These are phyloP conservation scores for Sericinus montela DNA, from an alignment of 2,888 invertebrate genomes.

Conservation along the genomic window DNA sequence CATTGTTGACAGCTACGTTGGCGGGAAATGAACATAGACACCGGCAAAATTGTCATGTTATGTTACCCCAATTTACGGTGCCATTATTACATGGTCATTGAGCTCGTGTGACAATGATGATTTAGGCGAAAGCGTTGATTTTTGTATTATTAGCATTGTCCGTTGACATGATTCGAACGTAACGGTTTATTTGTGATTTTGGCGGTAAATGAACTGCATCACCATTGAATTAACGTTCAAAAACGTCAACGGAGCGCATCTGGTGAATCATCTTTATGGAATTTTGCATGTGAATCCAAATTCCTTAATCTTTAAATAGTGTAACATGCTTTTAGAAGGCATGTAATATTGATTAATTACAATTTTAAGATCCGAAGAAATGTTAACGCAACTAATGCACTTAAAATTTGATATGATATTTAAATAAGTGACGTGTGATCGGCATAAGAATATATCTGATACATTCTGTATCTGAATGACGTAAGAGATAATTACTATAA, in stretches of 20 bases:
- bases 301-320: too few relatives aligned
- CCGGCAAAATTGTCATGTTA: constrained; percentile 24
- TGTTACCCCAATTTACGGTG: constrained; percentile 20
- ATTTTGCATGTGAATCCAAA: too few relatives aligned
- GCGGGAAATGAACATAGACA: constrained; percentile 13
- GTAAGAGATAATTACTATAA: too few relatives aligned
- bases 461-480: too few relatives aligned
- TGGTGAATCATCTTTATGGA: too few relatives aligned
- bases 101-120: constrained; percentile 24
- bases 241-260: neutral
- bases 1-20: neutral
- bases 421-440: too few relatives aligned
- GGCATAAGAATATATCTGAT: too few relatives aligned
- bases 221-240: neutral
- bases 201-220: constrained; percentile 18
- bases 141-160: constrained; percentile 24
- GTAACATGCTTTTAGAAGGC: too few relatives aligned
- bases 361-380: too few relatives aligned
- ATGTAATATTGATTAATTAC: too few relatives aligned
- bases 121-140: constrained; percentile 39
- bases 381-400: too few relatives aligned
- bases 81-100: constrained; percentile 25
- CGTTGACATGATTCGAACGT: constrained; percentile 26
- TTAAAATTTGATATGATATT: too few relatives aligned
- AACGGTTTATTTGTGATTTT: constrained; percentile 30